phyloP scores from a whole-genome alignment of 2,113 vertebrate genomes.

The Calyptomena viridis region DNA sequence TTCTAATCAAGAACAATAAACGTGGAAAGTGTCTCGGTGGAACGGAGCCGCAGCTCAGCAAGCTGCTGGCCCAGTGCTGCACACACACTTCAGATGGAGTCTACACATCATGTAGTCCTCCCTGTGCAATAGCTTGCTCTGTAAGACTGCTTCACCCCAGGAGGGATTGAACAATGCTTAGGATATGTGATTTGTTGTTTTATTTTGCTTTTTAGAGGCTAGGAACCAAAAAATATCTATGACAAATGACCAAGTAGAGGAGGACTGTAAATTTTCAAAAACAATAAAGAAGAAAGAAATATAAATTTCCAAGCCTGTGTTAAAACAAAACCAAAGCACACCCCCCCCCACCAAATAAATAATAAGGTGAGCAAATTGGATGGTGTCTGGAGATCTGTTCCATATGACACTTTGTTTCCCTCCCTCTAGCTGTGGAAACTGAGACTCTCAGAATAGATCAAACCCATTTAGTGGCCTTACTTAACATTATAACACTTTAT shows the following conservation, averaged over 20 bases:
- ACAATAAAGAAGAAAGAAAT: neutral
- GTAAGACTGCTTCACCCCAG: neutral
- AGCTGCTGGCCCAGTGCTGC: neutral
- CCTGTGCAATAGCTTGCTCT: neutral
- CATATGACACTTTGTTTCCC: neutral
- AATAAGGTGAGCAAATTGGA: neutral
- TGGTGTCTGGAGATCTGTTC: neutral
- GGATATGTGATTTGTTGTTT: neutral
- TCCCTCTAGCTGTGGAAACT: neutral
- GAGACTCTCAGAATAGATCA: neutral
- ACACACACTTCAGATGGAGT: neutral
- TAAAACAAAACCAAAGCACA: neutral
- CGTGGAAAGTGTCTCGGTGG: neutral
- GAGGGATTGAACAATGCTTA: neutral
- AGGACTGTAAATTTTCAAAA: neutral
- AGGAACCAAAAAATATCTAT: neutral
- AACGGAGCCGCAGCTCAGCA: neutral
- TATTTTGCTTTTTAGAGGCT: neutral
- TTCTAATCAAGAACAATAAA: constrained; percentile 29
- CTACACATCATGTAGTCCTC: neutral
- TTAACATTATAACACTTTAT: neutral
- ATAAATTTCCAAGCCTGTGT: neutral
- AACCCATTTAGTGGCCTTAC: neutral
- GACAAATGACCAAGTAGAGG: neutral
- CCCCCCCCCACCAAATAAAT: neutral